Evolutionary conservation across 1,140 invertebrate genomes (phyloP).

Genomic region (Drosophila kikkawai): DNA sequence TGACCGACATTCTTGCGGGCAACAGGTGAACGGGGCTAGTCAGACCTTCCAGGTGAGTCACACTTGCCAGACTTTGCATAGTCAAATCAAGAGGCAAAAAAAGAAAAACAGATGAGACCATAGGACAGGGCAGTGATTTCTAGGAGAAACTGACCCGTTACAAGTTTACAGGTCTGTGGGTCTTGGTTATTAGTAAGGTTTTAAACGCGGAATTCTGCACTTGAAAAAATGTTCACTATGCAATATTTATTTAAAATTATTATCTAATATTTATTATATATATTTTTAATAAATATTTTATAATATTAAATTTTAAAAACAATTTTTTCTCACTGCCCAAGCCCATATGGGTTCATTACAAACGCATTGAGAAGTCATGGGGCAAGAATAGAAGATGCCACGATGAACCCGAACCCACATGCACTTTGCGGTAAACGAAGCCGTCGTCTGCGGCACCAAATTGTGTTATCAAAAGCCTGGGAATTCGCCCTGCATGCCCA

Average conservation of each 20-base stretch:
- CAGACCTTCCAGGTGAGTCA: conserved; percentile 33
- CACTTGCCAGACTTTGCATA: conserved; percentile 28
- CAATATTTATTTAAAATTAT: no score
- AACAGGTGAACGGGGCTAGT: conserved; percentile 20
- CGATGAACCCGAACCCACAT: conserved; percentile 71
- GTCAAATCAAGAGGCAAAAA: conserved; percentile 24
- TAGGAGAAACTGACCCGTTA: conserved; percentile 32
- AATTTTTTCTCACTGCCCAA: background rate
- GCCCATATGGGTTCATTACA: conserved; percentile 17
- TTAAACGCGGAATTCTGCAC: conserved; percentile 11
- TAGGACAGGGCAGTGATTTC: conserved; percentile 17
- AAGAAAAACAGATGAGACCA: conserved; percentile 19
- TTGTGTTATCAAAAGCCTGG: conserved; percentile 83
- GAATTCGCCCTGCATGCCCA: conserved; percentile 78
- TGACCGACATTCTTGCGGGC: conserved; percentile 22
- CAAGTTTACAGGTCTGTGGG: conserved; percentile 35
- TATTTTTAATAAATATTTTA: no score
- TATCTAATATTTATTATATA: no score
- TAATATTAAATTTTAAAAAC: no score
- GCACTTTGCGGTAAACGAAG: conserved; percentile 82
- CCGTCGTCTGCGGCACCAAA: conserved; percentile 61
- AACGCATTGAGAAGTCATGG: conserved; percentile 16
- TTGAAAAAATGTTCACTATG: background rate
- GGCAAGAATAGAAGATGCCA: conserved; percentile 56
- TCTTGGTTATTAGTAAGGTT: conserved; percentile 44